Conservation (phyloP, 2,888 invertebrate species). For the Mongoloraphidia duomilia region DNA sequence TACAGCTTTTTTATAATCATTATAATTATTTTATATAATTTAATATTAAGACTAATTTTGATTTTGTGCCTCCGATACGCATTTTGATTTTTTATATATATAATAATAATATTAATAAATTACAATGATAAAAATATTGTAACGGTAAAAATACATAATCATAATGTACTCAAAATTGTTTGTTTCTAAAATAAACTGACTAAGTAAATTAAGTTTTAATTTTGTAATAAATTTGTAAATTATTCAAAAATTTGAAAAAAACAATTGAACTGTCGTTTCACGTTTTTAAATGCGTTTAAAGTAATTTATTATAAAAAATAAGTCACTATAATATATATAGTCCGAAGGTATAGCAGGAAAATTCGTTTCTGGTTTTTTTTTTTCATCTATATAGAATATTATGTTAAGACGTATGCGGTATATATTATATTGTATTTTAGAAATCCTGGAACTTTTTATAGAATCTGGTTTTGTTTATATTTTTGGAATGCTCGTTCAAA, state of each 20-base stretch:
- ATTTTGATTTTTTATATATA: constrained; percentile 6
- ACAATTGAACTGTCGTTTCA: not conserved
- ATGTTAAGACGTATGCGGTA: too few species aligned
- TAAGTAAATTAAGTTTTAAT: not conserved
- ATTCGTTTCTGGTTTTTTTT: too few species aligned
- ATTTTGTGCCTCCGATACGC: constrained; percentile 28
- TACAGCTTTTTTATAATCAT: too few species aligned
- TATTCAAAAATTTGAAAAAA: not conserved
- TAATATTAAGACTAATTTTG: constrained; percentile 23
- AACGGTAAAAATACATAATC: not conserved
- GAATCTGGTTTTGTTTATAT: too few species aligned
- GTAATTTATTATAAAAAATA: too few species aligned
- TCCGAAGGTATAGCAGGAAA: too few species aligned
- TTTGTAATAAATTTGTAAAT: not conserved
- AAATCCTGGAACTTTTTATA: too few species aligned
- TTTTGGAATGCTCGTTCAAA: too few species aligned
- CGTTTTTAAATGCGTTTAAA: not conserved
- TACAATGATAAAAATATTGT: not conserved
- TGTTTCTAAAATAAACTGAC: not conserved
- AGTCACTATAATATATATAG: too few species aligned
- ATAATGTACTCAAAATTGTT: not conserved
- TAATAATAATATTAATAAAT: not conserved
- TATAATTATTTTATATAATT: not conserved
- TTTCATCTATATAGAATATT: too few species aligned
- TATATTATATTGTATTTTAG: too few species aligned